A percentile compares a stretch with the other conserved stretches of the same genome.
Evolutionary conservation across 1,140 invertebrate genomes (phyloP).

Genomic region (Rhagoletis pomonella): DNA sequence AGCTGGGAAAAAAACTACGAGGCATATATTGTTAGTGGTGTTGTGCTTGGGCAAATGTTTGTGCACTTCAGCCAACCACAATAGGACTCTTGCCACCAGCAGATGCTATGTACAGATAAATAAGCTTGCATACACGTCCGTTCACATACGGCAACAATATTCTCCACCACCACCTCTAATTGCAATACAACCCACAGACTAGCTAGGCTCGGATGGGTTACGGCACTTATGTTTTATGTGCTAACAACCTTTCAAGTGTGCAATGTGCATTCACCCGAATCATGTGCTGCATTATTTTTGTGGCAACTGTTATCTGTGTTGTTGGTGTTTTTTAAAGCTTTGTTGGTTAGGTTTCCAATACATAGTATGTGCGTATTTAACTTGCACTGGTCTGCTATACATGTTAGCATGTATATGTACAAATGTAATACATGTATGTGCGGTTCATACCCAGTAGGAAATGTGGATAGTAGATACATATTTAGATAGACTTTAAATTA

Average conservation of each 20-base stretch:
- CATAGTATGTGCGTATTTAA: background rate
- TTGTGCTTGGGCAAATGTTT: background rate
- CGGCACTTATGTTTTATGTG: slow-evolving; percentile 45
- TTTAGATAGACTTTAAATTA: too few relatives aligned
- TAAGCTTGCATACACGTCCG: background rate
- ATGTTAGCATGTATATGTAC: background rate
- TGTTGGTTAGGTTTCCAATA: background rate
- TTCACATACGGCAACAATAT: background rate
- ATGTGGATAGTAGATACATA: background rate
- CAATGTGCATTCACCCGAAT: slow-evolving; percentile 51
- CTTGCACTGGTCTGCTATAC: background rate
- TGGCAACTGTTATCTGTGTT: slow-evolving; percentile 35
- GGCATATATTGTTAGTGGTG: background rate
- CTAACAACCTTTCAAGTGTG: slow-evolving; percentile 50
- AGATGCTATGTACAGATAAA: background rate
- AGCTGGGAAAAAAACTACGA: background rate
- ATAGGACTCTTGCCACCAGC: background rate
- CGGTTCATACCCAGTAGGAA: background rate
- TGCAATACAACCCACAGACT: background rate
- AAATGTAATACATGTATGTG: background rate
- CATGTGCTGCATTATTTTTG: slow-evolving; percentile 35
- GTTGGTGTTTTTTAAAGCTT: background rate
- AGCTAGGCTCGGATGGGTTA: background rate
- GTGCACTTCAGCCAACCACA: slow-evolving; percentile 28
- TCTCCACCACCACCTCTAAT: background rate